Base-by-base conservation (phyloP, 2,888 invertebrate genomes). In the Elegia similella region DNA sequence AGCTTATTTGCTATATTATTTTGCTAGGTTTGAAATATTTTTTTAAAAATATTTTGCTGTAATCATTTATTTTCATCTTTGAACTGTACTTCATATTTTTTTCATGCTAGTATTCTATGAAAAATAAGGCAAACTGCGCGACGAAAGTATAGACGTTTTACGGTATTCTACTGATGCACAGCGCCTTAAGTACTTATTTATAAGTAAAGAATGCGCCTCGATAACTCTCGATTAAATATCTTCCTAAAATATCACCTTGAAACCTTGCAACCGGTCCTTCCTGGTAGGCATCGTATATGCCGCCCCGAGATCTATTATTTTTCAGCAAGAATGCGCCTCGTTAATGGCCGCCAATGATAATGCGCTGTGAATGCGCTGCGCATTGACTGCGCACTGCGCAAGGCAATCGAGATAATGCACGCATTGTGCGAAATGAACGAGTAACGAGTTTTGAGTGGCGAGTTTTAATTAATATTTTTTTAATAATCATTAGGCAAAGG, bases 261-360 rank as follows among this genome's bases (percentile, higher is more conserved):
- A 6, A 2, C 57, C n/a, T 67, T 70, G 65, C 13, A 62, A 70
- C 72, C 72, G 58, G 56, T 55, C 82, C 75, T 75, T 73, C 73
- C 76, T 71, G 72, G 23, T 23, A 23, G 23, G 62, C 73, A 76
- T 73, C 73, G 70, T 73, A 76, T 77, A 78, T 72, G 76, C 61
- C 70, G 62, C 67, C 65, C 67, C 62, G 66, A 73, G 70, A 60
- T 74, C 84, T 80, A 86, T 89, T 89, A 88, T 87, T 88, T 87
- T 87, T 84, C 82, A 84, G 76, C 80, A 78, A 83, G 88, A 88
- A 88, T 85, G 87, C 84, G 69, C 83, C 75, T 79, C 71, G 83
- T 82, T 85, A 89, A 88, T 86, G 87, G 69, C 76, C 69, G 76
- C 72, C 78, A 73, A 76, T 80, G 84, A 89, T 85, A 89, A 88